A percentile compares a stretch with the other conserved stretches of the same genome.
Conservation (phyloP, 2,797 vertebrate genomes). For the Aselliscus stoliczkanus region DNA sequence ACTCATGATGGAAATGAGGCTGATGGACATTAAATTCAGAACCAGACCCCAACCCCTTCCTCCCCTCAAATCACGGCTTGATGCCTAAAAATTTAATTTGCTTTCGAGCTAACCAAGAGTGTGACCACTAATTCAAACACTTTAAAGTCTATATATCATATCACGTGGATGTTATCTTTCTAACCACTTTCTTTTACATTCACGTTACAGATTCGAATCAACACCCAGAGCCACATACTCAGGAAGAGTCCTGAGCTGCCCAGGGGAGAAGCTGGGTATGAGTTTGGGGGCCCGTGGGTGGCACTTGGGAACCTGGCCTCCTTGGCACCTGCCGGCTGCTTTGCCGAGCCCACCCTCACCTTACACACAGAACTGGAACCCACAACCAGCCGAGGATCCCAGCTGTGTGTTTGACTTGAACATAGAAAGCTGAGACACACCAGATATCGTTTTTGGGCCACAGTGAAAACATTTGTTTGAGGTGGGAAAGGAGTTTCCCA, state of each 20-base stretch:
- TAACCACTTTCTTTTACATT: background rate
- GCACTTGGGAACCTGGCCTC: background rate
- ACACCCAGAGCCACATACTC: fast-evolving
- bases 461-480: background rate
- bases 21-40: background rate
- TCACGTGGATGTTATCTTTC: background rate
- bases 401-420: background rate
- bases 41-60: background rate
- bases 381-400: background rate
- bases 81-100: background rate
- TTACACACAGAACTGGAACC: background rate
- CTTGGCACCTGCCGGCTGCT: background rate
- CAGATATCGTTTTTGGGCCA: background rate
- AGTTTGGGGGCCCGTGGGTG: fast-evolving
- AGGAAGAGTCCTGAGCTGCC: background rate
- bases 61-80: no score
- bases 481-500: background rate
- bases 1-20: background rate
- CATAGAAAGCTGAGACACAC: background rate
- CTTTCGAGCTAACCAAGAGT: background rate
- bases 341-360: background rate
- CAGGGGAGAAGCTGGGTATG: background rate
- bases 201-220: background rate
- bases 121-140: background rate
- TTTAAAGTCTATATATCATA: background rate